Conservation (phyloP, 2,888 invertebrate species). For the Oeneis ivallda region DNA sequence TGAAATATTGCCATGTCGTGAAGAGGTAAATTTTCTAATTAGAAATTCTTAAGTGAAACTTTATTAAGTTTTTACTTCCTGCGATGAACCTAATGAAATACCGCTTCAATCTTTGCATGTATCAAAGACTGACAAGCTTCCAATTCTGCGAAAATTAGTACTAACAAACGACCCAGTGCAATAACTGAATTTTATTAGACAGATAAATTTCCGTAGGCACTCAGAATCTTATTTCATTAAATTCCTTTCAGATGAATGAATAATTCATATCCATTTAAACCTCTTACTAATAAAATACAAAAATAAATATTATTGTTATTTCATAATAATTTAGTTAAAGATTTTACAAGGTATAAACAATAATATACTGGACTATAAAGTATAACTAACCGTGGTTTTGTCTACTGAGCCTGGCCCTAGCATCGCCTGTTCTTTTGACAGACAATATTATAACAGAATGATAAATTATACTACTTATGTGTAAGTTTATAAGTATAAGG, state of each 20-base stretch:
- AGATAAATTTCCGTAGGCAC: neutral
- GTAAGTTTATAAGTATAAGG: no score
- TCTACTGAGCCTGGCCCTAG: no score
- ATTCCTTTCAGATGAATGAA: neutral
- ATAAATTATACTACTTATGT: no score
- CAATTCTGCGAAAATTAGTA: constrained; percentile 12
- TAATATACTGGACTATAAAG: no score
- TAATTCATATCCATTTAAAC: no score
- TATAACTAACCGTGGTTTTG: no score
- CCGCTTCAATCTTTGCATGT: constrained; percentile 62
- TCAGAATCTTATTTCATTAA: constrained; percentile 25
- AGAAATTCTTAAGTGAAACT: constrained; percentile 79
- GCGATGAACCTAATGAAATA: constrained; percentile 77
- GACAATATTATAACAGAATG: no score
- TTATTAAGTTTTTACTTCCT: constrained; percentile 80
- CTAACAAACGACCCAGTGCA: constrained; percentile 2
- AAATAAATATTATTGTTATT: no score
- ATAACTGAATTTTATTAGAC: constrained; percentile 9
- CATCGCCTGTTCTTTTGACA: no score
- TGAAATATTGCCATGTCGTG: constrained; percentile 82
- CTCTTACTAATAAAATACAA: no score
- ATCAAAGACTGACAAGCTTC: constrained; percentile 39
- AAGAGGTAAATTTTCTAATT: constrained; percentile 81
- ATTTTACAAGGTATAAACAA: no score
- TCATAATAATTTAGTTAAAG: no score